Evolutionary conservation across 1,140 invertebrate genomes (phyloP), one percentile per base, ranked within the genome.

Genomic region (Pissodes strobi): DNA sequence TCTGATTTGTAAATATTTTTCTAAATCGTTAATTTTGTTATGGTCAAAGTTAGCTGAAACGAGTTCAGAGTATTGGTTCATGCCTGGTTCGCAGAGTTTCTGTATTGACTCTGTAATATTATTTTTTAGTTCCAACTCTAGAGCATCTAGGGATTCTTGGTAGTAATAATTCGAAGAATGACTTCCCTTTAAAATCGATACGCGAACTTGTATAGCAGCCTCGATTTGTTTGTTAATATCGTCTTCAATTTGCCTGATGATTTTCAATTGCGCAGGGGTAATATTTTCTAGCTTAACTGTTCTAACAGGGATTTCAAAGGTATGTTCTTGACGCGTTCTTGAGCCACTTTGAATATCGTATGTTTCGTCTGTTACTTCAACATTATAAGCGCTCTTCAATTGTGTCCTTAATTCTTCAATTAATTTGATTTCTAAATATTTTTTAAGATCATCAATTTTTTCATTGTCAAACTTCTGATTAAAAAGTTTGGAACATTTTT

Each of bases 1-100:
- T 30, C 25, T 41, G 19, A 63, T 63, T 55, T 53, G 23, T 9
- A 63, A 22, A 21, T 63, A 63, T 22, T 55, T 27, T 53, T 53
- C 23, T 8, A 63, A 39, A 12, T 63, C 49, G 21, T 34, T 12
- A 18, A 63, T 15, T 46, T 63, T 53, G 1, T 15, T 53, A 19
- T 18, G 4, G n/a, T 63, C 39, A 46, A 63, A 53, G n/a, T 55
- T 27, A 15, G n/a, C 25, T 4, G 46, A 37, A 5, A 38, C 13
- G 2, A 63, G 17, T 30, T 53, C 23, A 1, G 49, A 49, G 22
- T 63, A 63, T 34, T 63, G 30, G 9, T 13, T 23, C 6, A 45
- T 22, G 13, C 49, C 60, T 12, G 49, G 49, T 30, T 63, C 60
- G 19, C 17, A 19, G n/a, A 37, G n/a, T 12, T 23, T 38, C 2